Evolutionary conservation across 2,888 invertebrate species (phyloP), one percentile per base, ranked within the genome.

Genomic region (Sinelater perroti): DNA sequence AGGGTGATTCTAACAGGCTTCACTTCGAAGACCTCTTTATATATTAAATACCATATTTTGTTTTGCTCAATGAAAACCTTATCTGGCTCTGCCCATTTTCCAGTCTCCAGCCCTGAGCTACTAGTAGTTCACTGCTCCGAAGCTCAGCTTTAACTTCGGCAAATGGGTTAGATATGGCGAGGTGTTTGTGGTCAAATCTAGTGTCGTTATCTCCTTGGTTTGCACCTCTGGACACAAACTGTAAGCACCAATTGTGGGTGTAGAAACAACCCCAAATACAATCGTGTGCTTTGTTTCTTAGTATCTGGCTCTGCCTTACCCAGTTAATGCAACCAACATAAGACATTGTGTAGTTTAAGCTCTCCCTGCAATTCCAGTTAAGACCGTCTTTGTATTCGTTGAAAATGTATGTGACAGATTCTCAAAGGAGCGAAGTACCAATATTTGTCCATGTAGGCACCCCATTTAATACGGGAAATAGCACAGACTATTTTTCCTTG

Each of bases 11-110:
- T 87, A 26, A 95, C 83, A 1, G 93, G 89, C 73, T 91, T 91
- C 0, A 91, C 86, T 75, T 95, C 95, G 79, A 90, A 95, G 66
- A 91, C 87, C 78, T 96, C 96, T 62, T 88, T 90, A 72, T 96
- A 96, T 60, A 96, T 95, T 10, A 89, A 87, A 76, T 87, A 87
- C 78, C 86, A 89, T 18, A 81, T 77, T 46, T 79, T 77, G 30
- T 83, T 82, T 30, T 81, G 75, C 54, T 78, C 80, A 64, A 74
- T 71, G 13, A 71, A 66, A 5, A 58, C 56, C 8, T 74, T 72
- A 20, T 80, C 74, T 0, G 90, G 55, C 75, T 70, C 24, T 80
- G 75, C 0, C 82, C 81, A 20, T 81, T 82, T 31, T 85, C 77
- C 28, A 85, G 76, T 61, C 78, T 79, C 85, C 88, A 89, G 17